Evolutionary conservation across 1,140 invertebrate genomes (phyloP), one percentile per base, ranked within the genome.

Genomic region (Lepidotrigona ventralis): DNA sequence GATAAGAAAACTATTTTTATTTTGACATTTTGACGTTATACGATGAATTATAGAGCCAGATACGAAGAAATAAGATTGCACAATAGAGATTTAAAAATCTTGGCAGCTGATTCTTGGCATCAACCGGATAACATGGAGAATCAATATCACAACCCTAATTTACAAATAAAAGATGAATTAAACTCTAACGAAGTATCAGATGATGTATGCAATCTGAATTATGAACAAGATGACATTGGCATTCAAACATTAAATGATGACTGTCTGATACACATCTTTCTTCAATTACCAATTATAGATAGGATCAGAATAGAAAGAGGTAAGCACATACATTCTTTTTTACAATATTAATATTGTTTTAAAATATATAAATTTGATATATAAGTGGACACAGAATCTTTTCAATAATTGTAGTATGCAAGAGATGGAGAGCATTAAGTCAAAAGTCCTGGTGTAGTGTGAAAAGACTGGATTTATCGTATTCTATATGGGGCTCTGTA

Each of bases 101-200:
- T 90, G 17, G 84, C 92, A 72, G 93, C 93, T 17, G 92, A 94
- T 82, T 91, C 93, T 46, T 94, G 93, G 93, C 92, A 94, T 86
- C 93, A 94, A 81, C 93, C 93, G 19, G 93, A 93, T 54, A 93
- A 85, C 66, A 84, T 91, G 66, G 91, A 93, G 80, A 90, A 91
- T 86, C 89, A 88, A 87, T 88, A 86, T 71, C 91, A 90, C 79
- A 90, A 77, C 70, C n/a, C n/a, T n/a, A n/a, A n/a, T n/a, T n/a
- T n/a, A n/a, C n/a, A n/a, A n/a, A 51, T 54, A 56, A 90, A 83
- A 78, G 79, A 75, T 17, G 29, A 56, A 23, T 74, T 54, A 6
- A 80, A 78, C 56, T 33, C 4, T 51, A 66, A 29, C 3, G 56
- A 82, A n/a, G 86, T 60, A 77, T 46, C 63, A 26, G 39, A 14